Percentiles rank a stretch among this genome's conserved stretches.
phyloP scores from a whole-genome alignment of 2,888 invertebrate species.

The Zele albiditarsus region DNA sequence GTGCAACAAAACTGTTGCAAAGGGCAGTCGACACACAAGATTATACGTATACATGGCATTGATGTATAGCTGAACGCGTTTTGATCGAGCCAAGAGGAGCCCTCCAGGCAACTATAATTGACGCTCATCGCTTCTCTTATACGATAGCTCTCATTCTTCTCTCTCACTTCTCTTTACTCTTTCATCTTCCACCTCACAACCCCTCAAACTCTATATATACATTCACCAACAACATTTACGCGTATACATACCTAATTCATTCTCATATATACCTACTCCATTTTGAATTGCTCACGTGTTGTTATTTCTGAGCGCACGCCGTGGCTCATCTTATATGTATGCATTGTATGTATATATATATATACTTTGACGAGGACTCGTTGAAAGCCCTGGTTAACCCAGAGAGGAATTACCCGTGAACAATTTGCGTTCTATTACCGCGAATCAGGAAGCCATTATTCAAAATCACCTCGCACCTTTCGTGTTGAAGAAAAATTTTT shows the following conservation, averaged over 20 bases:
- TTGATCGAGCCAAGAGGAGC: slow-evolving; percentile 64
- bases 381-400: slow-evolving; percentile 46
- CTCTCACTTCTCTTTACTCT: background rate
- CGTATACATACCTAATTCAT: slow-evolving; percentile 1
- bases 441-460: slow-evolving; percentile 46
- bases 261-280: slow-evolving; percentile 26
- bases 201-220: slow-evolving; percentile 18
- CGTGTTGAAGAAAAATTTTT: slow-evolving; percentile 30
- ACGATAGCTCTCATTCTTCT: slow-evolving; percentile 24
- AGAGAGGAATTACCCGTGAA: slow-evolving; percentile 41
- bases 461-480: slow-evolving; percentile 34
- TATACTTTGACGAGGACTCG: slow-evolving; percentile 21
- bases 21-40: slow-evolving; percentile 63
- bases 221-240: slow-evolving; percentile 30
- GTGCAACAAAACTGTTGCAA: slow-evolving; percentile 55
- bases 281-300: slow-evolving; percentile 35
- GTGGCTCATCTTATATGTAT: background rate
- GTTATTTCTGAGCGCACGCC: slow-evolving; percentile 28
- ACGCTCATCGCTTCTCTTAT: slow-evolving; percentile 43
- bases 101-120: slow-evolving; percentile 60
- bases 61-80: slow-evolving; percentile 66
- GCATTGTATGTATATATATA: background rate
- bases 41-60: slow-evolving; percentile 69
- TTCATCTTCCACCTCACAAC: slow-evolving; percentile 11
- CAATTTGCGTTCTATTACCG: slow-evolving; percentile 43